Base-by-base conservation (phyloP, 1,140 invertebrate species). In the Pachyrhynchus sulphureomaculatus region DNA sequence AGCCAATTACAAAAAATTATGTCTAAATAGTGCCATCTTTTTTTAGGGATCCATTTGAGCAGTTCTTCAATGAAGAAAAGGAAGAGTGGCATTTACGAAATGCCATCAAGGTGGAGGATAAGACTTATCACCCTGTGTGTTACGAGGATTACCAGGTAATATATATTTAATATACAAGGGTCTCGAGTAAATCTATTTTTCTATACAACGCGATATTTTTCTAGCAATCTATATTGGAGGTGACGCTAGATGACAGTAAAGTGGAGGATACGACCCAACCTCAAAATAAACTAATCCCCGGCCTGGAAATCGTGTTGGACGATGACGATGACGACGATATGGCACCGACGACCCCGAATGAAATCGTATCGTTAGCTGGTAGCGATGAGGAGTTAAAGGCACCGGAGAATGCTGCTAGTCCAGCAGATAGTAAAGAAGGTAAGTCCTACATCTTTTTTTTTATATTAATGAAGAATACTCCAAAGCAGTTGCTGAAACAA, bases 41-140 rank as follows among this genome's bases (percentile, higher is more conserved):
- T 34, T 59, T 36, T 37, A 61, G 58, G 23, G 95, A 99, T 78
- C 80, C 81, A 42, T 97, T 99, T 77, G 90, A 96, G 56, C 87
- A 93, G 73, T 96, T 95, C 79, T 98, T 92, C 80, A 90, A 96
- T 72, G 92, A 98, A 78, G 95, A 98, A 70, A 88, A 88, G 49
- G 95, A 98, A 76, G 95, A 96, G 74, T 99, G 96, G 96, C 92
- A 96, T 73, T 79, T 98, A 5, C 82, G 86, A 54, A 89, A 93
- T 72, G 92, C 95, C 0, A 80, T 96, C 3, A 77, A 82, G 17
- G 84, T 88, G 33, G 87, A 94, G 32, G 86, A 83, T 1, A 87
- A 87, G 68, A 88, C 90, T 70, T 96, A 92, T 75, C 95, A 98
- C 82, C 93, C 93, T 0, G 76, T 92, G 18, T 98, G 95, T 76